A percentile compares a stretch with the other conserved stretches of the same genome.
Evolutionary conservation across 2,797 vertebrate species (phyloP).

Genomic region (Uromys caudimaculatus): DNA sequence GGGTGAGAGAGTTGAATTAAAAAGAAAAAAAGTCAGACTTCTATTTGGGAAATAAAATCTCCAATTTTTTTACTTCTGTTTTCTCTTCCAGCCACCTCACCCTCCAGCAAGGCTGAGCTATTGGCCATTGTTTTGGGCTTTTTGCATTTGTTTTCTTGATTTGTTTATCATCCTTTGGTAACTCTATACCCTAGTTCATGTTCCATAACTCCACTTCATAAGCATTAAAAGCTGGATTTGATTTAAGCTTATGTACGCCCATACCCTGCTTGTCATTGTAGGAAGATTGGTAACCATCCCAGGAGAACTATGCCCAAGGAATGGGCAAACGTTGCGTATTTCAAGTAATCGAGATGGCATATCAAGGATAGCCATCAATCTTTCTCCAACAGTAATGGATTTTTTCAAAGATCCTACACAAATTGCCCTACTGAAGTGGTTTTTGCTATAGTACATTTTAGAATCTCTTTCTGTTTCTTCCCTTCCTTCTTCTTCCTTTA

Average conservation of each 20-base stretch:
- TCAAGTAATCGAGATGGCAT: background rate
- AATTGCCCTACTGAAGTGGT: too few species aligned
- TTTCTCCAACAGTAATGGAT: background rate
- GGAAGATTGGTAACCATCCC: background rate
- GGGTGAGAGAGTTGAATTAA: background rate
- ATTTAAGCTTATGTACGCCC: background rate
- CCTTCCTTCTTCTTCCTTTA: background rate
- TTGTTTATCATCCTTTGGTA: background rate
- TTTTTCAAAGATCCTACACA: background rate
- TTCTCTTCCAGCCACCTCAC: background rate
- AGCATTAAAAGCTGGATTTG: background rate
- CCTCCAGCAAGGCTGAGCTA: background rate
- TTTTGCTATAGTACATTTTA: background rate
- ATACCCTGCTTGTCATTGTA: background rate
- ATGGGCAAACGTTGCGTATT: background rate
- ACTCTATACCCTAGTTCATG: background rate
- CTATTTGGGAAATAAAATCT: background rate
- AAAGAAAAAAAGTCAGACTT: background rate
- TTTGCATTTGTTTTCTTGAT: background rate
- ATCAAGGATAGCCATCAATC: background rate
- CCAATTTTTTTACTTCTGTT: background rate
- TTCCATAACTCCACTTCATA: background rate
- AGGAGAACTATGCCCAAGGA: background rate
- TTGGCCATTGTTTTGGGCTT: background rate
- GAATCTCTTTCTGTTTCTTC: background rate